Evolutionary conservation across 1,140 invertebrate genomes (phyloP), one percentile per base, ranked within the genome.

Genomic region (Coptotermes formosanus): DNA sequence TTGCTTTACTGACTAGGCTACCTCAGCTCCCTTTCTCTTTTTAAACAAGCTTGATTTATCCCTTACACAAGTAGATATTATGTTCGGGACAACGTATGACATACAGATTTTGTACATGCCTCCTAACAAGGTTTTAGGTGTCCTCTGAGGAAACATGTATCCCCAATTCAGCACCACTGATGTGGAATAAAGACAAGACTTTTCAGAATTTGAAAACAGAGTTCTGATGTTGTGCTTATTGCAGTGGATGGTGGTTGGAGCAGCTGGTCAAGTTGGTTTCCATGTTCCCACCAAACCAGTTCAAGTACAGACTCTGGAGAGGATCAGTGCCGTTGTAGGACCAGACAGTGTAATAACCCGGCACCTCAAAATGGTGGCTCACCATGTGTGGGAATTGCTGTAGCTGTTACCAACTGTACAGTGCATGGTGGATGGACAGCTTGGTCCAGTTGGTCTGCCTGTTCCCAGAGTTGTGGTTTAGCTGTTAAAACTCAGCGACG

Each of bases 391-490:
- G 93, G 93, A 21, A 90, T 92, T 6, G 91, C 92, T 55, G 93
- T 95, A 86, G 92, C 93, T 23, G 96, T 96, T 38, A 92, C 93
- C 9, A 96, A 96, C 89, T 97, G 96, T 89, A 96, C 96, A 0
- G 93, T 95, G 75, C 95, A 98, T 90, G 97, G 97, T 16, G 95
- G 94, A 4, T 98, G 97, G 97, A 96, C 96, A 0, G 91, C 93
- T 4, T 98, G 97, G 97, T 96, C 96, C 0, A 92, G 93, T 0
- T 98, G 96, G 96, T 97, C 96, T 4, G 94, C 94, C 19, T 98
- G 97, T 89, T 95, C 96, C 86, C 93, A 94, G 59, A 95, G 94
- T 30, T 96, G 94, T 85, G 95, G 96, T 30, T 92, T 95, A 23
- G 97, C 97, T 0, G 94, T 96, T 14, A 97, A 97, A 90, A 96